A percentile compares a stretch with the other conserved stretches of the same genome.
Conservation (phyloP, 2,113 vertebrate genomes). For the Hypanus sabinus region DNA sequence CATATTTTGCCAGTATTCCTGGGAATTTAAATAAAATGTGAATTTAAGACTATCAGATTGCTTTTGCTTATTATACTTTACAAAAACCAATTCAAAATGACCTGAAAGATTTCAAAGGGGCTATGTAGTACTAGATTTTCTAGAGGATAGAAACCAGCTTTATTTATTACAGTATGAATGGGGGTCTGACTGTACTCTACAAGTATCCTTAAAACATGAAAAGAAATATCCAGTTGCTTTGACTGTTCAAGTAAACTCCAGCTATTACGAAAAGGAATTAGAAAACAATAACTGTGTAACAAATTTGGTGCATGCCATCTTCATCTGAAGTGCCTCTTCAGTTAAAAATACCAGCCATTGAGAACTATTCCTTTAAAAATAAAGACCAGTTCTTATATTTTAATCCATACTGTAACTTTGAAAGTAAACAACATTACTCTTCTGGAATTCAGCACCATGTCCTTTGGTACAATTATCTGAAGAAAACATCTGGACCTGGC, state of each 20-base stretch:
- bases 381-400: conserved; percentile 3
- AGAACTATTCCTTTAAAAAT: neutral
- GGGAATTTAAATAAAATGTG: neutral
- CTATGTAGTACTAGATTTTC: neutral
- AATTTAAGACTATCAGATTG: neutral
- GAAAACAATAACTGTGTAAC: neutral
- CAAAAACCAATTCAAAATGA: neutral
- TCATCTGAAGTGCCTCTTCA: neutral
- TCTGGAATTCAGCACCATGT: conserved; percentile 49
- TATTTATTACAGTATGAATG: neutral
- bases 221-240: neutral
- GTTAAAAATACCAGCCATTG: neutral
- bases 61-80: neutral
- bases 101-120: neutral
- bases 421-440: conserved; percentile 54
- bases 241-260: neutral
- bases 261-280: neutral
- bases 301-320: neutral
- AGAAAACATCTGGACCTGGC: conserved; percentile 56
- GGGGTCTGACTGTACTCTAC: neutral
- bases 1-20: neutral
- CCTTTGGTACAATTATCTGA: conserved; percentile 57
- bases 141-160: neutral
- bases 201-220: neutral
- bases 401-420: conserved; percentile 53